Conservation (phyloP, 1,140 invertebrate genomes). For the Zeugodacus cucurbitae region DNA sequence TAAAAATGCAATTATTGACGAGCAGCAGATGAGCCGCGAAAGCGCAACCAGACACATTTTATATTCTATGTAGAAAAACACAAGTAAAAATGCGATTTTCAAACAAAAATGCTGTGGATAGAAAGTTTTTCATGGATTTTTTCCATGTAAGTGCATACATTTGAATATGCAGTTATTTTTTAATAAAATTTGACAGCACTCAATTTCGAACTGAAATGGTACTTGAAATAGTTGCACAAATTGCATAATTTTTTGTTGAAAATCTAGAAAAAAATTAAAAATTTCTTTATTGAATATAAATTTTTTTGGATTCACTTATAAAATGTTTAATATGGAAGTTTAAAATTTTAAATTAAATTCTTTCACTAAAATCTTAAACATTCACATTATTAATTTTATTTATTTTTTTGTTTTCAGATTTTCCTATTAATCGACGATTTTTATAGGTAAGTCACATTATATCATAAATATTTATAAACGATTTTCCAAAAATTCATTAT, state of each 20-base stretch:
- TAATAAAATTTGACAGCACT: not conserved
- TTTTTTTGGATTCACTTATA: too few species aligned
- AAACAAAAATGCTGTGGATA: not conserved
- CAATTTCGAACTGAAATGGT: not conserved
- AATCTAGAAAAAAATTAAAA: not conserved
- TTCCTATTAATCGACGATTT: too few species aligned
- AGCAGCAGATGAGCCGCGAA: conserved; percentile 2
- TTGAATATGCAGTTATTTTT: not conserved
- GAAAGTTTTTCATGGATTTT: not conserved
- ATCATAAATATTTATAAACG: too few species aligned
- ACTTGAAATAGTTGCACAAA: conserved; percentile 21
- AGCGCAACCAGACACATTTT: not conserved
- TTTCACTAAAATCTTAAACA: too few species aligned
- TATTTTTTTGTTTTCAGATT: too few species aligned
- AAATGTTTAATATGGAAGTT: too few species aligned
- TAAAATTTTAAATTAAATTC: too few species aligned
- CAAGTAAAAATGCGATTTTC: not conserved
- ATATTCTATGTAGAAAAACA: not conserved
- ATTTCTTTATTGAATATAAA: too few species aligned
- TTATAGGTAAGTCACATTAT: too few species aligned
- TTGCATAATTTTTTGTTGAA: not conserved
- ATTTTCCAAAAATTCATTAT: too few species aligned
- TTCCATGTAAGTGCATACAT: not conserved
- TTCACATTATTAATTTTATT: too few species aligned
- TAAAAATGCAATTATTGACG: conserved; percentile 17